Evolutionary conservation across 2,888 invertebrate genomes (phyloP), one percentile per base, ranked within the genome.

Genomic region (Aspidapion aeneum): DNA sequence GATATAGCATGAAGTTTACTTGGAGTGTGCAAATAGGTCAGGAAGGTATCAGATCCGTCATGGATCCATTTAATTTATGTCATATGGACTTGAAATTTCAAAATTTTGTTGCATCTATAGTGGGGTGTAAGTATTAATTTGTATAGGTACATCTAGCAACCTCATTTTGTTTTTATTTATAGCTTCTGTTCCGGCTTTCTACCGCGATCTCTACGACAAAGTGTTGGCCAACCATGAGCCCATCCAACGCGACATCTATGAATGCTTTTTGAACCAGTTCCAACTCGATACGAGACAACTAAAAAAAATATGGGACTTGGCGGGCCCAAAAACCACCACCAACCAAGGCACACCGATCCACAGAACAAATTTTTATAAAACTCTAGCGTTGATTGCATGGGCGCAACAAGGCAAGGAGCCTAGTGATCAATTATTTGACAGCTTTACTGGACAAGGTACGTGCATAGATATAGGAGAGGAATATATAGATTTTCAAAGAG

Each of bases 351-450:
- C 82, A 19, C 77, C 78, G 62, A 75, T 85, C 5, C 82, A 81
- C 19, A 78, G 85, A 66, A 83, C 82, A 21, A 82, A 80, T 73
- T 75, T 86, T 20, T 86, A 84, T 73, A 85, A 85, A 75, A 84
- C 83, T 7, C 75, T 86, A 56, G 85, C 85, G 1, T 76, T 85
- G 55, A 79, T 85, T 54, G 85, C 83, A 1, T 84, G 84, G 78
- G 82, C 84, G 7, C 85, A 86, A 69, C 84, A 85, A 70, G 85
- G 84, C 20, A 84, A 84, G 73, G 79, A 80, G 51, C 81, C 84
- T 2, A 82, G 83, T 20, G 82, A 82, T 57, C 84, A 84, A 72
- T 75, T 85, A 12, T 78, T 85, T 69, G 84, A 84, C 70, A 83
- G 82, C 69, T 82, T 82, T 66, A 73, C 73, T 22, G 79, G 77